Base-by-base conservation (phyloP, 23 tunicate genomes). In the Trididemnum clinides region DNA sequence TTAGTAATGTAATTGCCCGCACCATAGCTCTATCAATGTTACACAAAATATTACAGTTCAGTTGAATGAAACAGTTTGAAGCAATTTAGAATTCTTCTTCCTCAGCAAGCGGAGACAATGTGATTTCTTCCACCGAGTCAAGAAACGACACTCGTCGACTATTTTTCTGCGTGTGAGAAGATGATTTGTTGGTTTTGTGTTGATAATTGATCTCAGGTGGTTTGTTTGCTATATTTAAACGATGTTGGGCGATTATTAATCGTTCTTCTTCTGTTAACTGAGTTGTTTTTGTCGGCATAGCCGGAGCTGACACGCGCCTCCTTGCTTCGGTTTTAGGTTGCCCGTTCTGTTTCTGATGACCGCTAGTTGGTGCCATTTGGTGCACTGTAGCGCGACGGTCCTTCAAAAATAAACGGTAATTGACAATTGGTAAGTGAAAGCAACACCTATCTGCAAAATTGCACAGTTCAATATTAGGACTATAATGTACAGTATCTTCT, bases 81-180 rank as follows among this genome's bases (percentile, higher is more conserved):
- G 4, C 21, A 12, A 4, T 21, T 66, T 66, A 66, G 57, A 36
- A 37, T 5, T 73, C 80, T 23, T 73, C 57, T 73, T 73, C 80
- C 38, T 73, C 80, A 5, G 54, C 30, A 2, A 73, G 31, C 1
- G 57, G 57, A 4, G 75, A 31, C n/a, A 69, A 23, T 7, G 36
- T 19, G 4, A 30, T 35, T 69, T 69, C 75, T 28, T 69, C 75
- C 5, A 23, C 36, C 4, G 36, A 6, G 25, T 26, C 28, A 3
- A 38, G 1, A 39, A 73, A 73, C 5, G 80, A 73, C 15, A 73
- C 80, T 73, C 25, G 37, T 62, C 70, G n/a, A n/a, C n/a, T 62
- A 22, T 20, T 18, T 26, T 73, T 73, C 31, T 73, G 37, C 7
- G 28, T 3, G 6, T 28, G 37, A 31, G 19, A 29, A 4, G 37